Evolutionary conservation across 2,888 invertebrate species (phyloP).

Genomic region (Pandemis corylana): DNA sequence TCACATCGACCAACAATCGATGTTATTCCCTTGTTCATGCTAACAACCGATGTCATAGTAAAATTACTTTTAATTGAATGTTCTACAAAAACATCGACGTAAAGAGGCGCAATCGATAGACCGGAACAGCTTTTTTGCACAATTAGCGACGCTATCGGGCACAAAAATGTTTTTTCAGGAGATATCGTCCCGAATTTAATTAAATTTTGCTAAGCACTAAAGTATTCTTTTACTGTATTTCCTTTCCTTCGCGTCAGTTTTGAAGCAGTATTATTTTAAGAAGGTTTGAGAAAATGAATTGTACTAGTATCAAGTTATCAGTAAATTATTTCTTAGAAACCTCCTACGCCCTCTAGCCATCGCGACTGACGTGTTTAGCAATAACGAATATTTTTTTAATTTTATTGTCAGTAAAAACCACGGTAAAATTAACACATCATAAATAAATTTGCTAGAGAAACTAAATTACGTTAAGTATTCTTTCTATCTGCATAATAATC

Average conservation of each 20-base stretch:
- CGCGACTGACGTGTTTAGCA: no score
- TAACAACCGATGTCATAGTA: slow-evolving; percentile 17
- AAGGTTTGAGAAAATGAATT: not conserved
- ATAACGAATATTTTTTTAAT: no score
- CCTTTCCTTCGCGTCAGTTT: not conserved
- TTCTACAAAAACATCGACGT: slow-evolving; percentile 31
- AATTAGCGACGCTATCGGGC: slow-evolving; percentile 34
- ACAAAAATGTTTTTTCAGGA: slow-evolving; percentile 35
- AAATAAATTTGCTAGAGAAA: not conserved
- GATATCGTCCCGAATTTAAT: slow-evolving; percentile 38
- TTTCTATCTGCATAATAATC: no score
- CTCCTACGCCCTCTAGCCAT: no score
- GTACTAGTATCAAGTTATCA: not conserved
- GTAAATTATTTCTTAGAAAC: not conserved
- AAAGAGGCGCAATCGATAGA: slow-evolving; percentile 36
- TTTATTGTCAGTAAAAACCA: no score
- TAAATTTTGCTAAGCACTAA: slow-evolving; percentile 34
- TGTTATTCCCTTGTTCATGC: not conserved
- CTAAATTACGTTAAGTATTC: not conserved
- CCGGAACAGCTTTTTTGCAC: slow-evolving; percentile 39
- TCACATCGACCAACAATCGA: not conserved
- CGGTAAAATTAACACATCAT: no score
- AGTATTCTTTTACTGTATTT: slow-evolving; percentile 14
- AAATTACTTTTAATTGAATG: slow-evolving; percentile 30
- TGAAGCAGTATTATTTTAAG: not conserved